phyloP scores from a whole-genome alignment of 2,113 vertebrate genomes.

The Dipodomys stephensi region DNA sequence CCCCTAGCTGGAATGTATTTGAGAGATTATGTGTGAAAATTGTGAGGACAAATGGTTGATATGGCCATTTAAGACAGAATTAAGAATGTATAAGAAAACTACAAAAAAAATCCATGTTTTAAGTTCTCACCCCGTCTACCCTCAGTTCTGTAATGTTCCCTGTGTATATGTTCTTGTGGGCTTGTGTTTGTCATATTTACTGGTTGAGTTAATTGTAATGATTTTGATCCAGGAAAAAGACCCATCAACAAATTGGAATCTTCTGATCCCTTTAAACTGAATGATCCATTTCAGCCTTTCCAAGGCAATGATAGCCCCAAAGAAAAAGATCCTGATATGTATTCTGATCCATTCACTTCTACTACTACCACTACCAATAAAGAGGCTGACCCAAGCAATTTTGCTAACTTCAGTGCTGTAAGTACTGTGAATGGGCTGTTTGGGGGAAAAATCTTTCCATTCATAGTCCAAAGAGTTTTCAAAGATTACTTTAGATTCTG shows the following conservation, averaged over 20 bases:
- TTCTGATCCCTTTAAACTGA: constrained; percentile 95
- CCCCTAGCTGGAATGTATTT: constrained; percentile 26
- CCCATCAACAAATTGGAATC: constrained; percentile 94
- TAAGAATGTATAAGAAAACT: not conserved
- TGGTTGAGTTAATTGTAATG: constrained; percentile 83
- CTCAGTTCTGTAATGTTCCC: constrained; percentile 26
- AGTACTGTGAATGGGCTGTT: constrained; percentile 88
- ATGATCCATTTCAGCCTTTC: constrained; percentile 93
- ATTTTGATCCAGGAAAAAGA: constrained; percentile 94
- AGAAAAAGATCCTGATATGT: constrained; percentile 93
- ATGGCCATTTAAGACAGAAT: not conserved
- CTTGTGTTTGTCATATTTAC: constrained; percentile 80
- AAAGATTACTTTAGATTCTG: constrained; percentile 60
- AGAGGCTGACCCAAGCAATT: constrained; percentile 92
- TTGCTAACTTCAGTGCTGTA: constrained; percentile 99
- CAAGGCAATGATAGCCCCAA: constrained; percentile 92
- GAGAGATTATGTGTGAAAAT: constrained; percentile 36
- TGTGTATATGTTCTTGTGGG: constrained; percentile 63
- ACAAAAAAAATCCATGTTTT: not conserved
- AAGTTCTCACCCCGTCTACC: not conserved
- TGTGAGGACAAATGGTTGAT: not conserved
- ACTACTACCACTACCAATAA: constrained; percentile 92
- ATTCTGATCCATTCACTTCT: constrained; percentile 93
- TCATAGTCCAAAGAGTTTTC: constrained; percentile 67
- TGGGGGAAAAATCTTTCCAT: constrained; percentile 63